Evolutionary conservation across 2,113 vertebrate genomes (phyloP), one percentile per base, ranked within the genome.

Genomic region (Rostratula benghalensis): DNA sequence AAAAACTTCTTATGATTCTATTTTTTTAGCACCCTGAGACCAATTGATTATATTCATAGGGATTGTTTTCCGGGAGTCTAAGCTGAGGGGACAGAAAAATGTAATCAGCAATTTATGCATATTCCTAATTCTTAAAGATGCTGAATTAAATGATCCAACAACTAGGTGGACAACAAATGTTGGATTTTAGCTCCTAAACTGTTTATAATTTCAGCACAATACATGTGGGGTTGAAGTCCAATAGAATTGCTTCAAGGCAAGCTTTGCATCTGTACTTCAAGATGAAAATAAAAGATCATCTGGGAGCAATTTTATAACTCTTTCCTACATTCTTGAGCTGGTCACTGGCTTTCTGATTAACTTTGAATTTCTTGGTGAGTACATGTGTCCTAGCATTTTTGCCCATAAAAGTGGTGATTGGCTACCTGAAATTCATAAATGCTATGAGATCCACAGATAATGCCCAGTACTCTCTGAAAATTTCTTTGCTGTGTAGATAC

Each of bases 311-410:
- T 84, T 87, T 81, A 22, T 67, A 93, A 53, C 50, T 63, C 65
- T 56, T 22, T 46, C 33, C 50, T 87, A 21, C 0, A 0, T 59
- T 91, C 60, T 54, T 74, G 76, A 83, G 80, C 59, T 61, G 45
- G 71, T 64, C 5, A 2, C 15, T 69, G 56, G 23, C 56, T 96
- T 93, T 91, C 83, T 93, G 60, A 57, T 80, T 53, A 77, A 89
- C 75, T 71, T 27, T 48, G 53, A 60, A 31, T 64, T 33, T 77
- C 45, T n/a, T 8, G 10, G 73, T 31, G 35, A 37, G 33, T 41
- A 33, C 50, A 19, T 54, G 35, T 45, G 50, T 53, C 65, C 1
- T 3, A 7, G 24, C 39, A 73, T 39, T 19, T 61, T 84, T 75
- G 37, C 14, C 45, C 18, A 9, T 33, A 28, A 37, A 48, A 39